Percentiles rank a stretch among this genome's conserved stretches.
These are phyloP conservation scores for Coecobrya sp. DNA, from an alignment of 2,888 invertebrate genomes.

Conservation along the genomic window DNA sequence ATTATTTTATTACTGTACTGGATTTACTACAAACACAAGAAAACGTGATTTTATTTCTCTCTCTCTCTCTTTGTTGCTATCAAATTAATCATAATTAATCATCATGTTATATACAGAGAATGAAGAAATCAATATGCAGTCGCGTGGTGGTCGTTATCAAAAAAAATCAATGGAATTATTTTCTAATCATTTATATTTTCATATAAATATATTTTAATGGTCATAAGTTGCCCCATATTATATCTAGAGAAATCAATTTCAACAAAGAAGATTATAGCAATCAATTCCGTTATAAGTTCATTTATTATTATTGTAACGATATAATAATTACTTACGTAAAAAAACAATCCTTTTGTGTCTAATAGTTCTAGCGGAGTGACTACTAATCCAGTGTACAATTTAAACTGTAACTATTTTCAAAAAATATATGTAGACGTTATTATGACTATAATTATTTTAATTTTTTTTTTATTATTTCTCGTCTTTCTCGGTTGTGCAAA, in stretches of 20 bases:
- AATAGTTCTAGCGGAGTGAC: neutral
- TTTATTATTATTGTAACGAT: neutral
- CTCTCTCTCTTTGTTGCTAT: slow-evolving; percentile 35
- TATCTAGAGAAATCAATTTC: slow-evolving; percentile 17
- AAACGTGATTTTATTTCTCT: slow-evolving; percentile 38
- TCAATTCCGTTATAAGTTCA: slow-evolving; percentile 40
- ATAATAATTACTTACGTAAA: slow-evolving; percentile 2
- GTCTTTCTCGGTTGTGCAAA: slow-evolving; percentile 30
- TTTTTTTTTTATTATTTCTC: neutral
- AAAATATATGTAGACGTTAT: neutral
- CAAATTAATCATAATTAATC: slow-evolving; percentile 3
- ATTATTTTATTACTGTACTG: slow-evolving; percentile 25
- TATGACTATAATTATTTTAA: neutral
- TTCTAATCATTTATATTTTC: slow-evolving; percentile 69
- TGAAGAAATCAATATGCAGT: neutral
- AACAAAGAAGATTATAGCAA: neutral
- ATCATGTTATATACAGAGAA: neutral
- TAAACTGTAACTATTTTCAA: slow-evolving; percentile 26
- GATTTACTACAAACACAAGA: slow-evolving; percentile 6
- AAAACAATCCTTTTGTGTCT: neutral
- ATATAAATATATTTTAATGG: slow-evolving; percentile 43
- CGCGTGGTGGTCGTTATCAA: too few relatives aligned
- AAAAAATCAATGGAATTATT: slow-evolving; percentile 37
- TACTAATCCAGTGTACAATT: slow-evolving; percentile 55
- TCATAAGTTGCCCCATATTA: neutral